Percentiles rank a stretch among this genome's conserved stretches.
Conservation (phyloP, 1,140 invertebrate species). For the Cepaea nemoralis region DNA sequence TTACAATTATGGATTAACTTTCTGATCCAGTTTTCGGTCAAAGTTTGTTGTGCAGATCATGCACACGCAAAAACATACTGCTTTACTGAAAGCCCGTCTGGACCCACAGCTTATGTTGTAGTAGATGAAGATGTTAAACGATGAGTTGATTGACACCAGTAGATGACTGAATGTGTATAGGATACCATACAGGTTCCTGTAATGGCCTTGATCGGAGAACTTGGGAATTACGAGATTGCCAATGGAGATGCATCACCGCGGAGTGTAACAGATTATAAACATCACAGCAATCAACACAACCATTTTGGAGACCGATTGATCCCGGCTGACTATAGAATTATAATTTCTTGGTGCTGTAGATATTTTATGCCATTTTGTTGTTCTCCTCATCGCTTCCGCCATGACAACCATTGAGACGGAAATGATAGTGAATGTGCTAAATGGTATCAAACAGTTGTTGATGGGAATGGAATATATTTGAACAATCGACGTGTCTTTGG, state of each 20-base stretch:
- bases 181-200: constrained; percentile 7
- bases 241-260: constrained; percentile 16
- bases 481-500: background rate
- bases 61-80: background rate
- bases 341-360: background rate
- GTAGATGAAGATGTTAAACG: constrained; percentile 34
- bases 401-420: background rate
- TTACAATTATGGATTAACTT: too few species aligned
- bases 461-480: background rate
- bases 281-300: constrained; percentile 14
- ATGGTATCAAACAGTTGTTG: constrained; percentile 14
- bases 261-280: constrained; percentile 21
- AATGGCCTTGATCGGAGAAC: constrained; percentile 3
- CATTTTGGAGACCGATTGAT: constrained; percentile 19
- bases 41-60: too few species aligned
- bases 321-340: background rate
- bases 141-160: constrained; percentile 22
- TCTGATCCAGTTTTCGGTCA: too few species aligned
- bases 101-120: constrained; percentile 15
- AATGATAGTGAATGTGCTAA: background rate
- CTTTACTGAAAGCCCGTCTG: background rate
- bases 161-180: constrained; percentile 22
- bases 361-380: constrained; percentile 11
- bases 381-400: background rate
- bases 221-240: background rate